Conservation (phyloP, 2,888 invertebrate genomes). For the Eupithecia dodoneata region DNA sequence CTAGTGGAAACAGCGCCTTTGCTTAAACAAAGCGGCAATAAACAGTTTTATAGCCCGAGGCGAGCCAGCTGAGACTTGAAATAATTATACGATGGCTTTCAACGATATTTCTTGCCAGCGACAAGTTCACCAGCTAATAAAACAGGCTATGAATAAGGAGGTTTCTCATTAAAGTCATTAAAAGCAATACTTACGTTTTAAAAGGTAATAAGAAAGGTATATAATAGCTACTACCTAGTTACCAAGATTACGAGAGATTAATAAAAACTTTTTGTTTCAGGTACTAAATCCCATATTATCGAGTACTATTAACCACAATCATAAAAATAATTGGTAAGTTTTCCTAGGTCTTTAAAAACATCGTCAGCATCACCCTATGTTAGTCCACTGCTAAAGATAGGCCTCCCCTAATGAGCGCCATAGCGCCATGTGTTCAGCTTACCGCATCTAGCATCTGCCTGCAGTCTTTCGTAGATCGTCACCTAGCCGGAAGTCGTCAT, state of each 20-base stretch:
- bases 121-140: constrained; percentile 37
- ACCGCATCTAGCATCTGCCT: too few relatives aligned
- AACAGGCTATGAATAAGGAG: constrained; percentile 16
- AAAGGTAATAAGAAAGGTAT: not conserved
- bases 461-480: too few relatives aligned
- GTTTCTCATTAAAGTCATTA: constrained; percentile 1
- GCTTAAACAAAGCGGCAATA: constrained; percentile 46
- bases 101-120: constrained; percentile 43
- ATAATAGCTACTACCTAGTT: not conserved
- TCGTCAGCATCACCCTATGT: not conserved
- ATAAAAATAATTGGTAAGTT: not conserved
- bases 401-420: too few relatives aligned
- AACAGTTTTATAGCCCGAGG: constrained; percentile 51
- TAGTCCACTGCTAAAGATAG: too few relatives aligned
- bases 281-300: constrained; percentile 6
- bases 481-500: too few relatives aligned
- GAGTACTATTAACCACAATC: not conserved
- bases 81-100: constrained; percentile 55
- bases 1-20: constrained; percentile 23
- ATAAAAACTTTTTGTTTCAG: constrained; percentile 19
- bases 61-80: constrained; percentile 50
- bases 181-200: not conserved
- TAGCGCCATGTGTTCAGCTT: too few relatives aligned
- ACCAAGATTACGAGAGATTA: not conserved
- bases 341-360: not conserved